A percentile compares a stretch with the other conserved stretches of the same genome.
These are phyloP conservation scores for Taenaris catops DNA, from an alignment of 2,888 invertebrate species.

Conservation along the genomic window DNA sequence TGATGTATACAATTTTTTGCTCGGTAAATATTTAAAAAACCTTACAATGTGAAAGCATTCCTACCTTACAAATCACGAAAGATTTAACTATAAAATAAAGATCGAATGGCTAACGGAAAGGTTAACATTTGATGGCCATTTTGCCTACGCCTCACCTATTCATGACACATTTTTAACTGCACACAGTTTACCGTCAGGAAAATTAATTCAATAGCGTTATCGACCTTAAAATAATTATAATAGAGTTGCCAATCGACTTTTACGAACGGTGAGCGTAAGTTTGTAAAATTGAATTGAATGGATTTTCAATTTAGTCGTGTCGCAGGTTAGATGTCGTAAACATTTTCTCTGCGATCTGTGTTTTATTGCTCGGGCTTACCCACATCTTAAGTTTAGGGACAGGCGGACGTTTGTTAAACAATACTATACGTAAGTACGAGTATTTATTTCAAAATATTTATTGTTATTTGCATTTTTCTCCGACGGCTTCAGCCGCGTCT, in stretches of 20 bases:
- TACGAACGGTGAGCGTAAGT: constrained; percentile 1
- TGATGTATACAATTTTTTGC: too few species aligned
- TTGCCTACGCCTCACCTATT: constrained; percentile 26
- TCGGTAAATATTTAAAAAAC: too few species aligned
- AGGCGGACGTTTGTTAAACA: constrained; percentile 9
- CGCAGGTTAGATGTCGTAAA: constrained; percentile 34
- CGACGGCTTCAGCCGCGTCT: too few species aligned
- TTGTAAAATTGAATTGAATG: constrained; percentile 28
- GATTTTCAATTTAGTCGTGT: constrained; percentile 34
- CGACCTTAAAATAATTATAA: constrained; percentile 3
- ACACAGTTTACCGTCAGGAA: too few species aligned
- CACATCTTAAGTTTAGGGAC: constrained; percentile 13
- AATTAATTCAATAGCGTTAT: too few species aligned
- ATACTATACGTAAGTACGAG: neutral
- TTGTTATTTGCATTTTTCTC: too few species aligned
- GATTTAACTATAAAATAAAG: constrained; percentile 19
- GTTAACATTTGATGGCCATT: constrained; percentile 29
- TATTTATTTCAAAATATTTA: neutral
- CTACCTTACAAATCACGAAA: constrained; percentile 7
- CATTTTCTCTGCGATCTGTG: constrained; percentile 25
- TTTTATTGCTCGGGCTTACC: constrained; percentile 21
- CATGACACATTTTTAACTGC: constrained; percentile 18
- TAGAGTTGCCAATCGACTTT: too few species aligned
- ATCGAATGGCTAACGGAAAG: constrained; percentile 24
- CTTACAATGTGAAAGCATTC: too few species aligned